phyloP scores from a whole-genome alignment of 2,888 invertebrate species.

The Drosophila paucipuncta region DNA sequence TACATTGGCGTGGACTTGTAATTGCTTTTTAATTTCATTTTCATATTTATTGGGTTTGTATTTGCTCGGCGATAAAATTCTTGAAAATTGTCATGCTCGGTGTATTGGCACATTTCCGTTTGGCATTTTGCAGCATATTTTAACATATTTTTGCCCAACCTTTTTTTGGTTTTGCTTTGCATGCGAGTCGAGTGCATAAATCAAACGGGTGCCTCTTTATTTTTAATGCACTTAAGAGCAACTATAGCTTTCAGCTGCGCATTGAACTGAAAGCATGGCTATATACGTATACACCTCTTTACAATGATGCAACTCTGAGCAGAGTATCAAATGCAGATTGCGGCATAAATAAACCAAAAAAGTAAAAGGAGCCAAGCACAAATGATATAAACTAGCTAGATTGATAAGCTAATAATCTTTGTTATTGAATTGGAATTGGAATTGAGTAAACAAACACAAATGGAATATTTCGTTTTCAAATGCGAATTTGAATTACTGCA shows the following conservation, averaged over 20 bases:
- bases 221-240: conserved; percentile 51
- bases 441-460: conserved; percentile 40
- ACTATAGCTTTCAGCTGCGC: conserved; percentile 39
- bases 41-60: conserved; percentile 40
- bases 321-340: conserved; percentile 2
- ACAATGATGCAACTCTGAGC: neutral
- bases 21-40: conserved; percentile 62
- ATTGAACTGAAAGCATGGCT: conserved; percentile 19
- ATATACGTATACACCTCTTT: conserved; percentile 3
- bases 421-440: conserved; percentile 29
- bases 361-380: conserved; percentile 18
- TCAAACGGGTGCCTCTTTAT: conserved; percentile 38
- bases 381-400: conserved; percentile 16
- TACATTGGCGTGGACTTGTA: conserved; percentile 42
- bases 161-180: conserved; percentile 2
- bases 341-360: conserved; percentile 28
- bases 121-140: conserved; percentile 16
- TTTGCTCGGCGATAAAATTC: conserved; percentile 39
- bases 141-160: neutral
- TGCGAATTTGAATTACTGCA: conserved; percentile 11
- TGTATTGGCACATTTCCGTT: conserved; percentile 49
- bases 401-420: conserved; percentile 8
- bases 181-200: conserved; percentile 28
- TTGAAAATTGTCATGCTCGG: conserved; percentile 36
- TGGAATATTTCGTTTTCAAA: conserved; percentile 14